Base-by-base conservation (phyloP, 2,113 vertebrate genomes). In the Ramphastos sulfuratus region DNA sequence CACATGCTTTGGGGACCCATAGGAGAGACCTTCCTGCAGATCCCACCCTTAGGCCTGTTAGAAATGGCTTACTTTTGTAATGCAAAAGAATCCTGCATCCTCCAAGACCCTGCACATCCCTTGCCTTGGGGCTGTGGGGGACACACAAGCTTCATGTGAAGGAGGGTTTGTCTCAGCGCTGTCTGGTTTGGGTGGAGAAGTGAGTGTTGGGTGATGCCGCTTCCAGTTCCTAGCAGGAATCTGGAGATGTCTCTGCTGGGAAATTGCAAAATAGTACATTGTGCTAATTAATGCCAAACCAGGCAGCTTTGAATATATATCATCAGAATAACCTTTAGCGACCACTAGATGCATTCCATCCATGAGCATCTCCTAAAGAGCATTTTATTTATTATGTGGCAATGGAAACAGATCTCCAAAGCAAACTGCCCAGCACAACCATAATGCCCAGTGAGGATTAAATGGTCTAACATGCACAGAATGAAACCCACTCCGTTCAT, bases 281-380 rank as follows among this genome's bases (percentile, higher is more conserved):
- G 85, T 93, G 79, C 70, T 95, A 95, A 94, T 94, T 90, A 93
- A 90, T 94, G 90, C 85, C 94, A 95, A 95, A 93, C 83, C 72
- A 77, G 85, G 91, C 58, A 39, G 70, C 74, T 94, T 90, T 86
- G 87, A 89, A 82, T 46, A 84, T 83, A 91, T 61, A 92, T 74
- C 76, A 91, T 64, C 89, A 75, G 82, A 81, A 67, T 69, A 94
- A 83, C 85, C 90, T 93, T 92, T 78, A 90, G 80, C 93, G 94
- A 59, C 77, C 65, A 72, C 58, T 50, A 72, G 82, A 86, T 78
- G 73, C 82, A 79, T 92, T 94, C 89, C 82, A 75, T 37, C 83
- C 87, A 65, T 9, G 42, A 74, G 70, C 79, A 86, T 46, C 85
- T 93, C 89, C 72, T 83, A 82, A 95, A 74, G 44, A 93, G 9